Conservation (phyloP, 2,797 vertebrate species). For the Premnoplex brunnescens region DNA sequence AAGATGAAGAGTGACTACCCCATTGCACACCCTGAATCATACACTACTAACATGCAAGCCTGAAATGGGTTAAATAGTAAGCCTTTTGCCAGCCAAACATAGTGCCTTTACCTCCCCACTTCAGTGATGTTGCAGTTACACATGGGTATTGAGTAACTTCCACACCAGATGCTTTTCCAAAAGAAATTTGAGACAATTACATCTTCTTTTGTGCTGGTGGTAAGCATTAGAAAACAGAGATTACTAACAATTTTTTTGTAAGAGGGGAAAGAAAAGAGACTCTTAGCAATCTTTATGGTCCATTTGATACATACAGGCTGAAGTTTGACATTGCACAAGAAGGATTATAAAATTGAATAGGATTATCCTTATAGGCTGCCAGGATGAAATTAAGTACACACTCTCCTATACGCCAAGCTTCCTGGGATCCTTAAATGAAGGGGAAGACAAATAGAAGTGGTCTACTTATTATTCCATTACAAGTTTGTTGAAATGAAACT, state of each 20-base stretch:
- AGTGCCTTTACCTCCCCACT: not conserved
- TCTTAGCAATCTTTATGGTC: not conserved
- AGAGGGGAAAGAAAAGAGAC: not conserved
- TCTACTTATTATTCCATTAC: not conserved
- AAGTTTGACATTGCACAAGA: not conserved
- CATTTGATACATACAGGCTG: not conserved
- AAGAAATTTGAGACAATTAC: not conserved
- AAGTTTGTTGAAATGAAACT: not conserved
- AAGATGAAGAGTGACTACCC: not conserved
- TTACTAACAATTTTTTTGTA: not conserved
- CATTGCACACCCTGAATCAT: not conserved
- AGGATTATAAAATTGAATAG: not conserved
- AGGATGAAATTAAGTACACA: not conserved
- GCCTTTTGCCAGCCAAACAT: not conserved
- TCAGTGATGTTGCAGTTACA: not conserved
- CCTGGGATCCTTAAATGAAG: not conserved
- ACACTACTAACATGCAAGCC: not conserved
- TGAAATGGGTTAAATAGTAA: not conserved
- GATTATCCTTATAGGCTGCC: not conserved
- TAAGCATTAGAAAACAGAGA: not conserved
- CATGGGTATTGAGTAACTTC: not conserved
- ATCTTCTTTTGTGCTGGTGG: not conserved
- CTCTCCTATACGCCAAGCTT: not conserved
- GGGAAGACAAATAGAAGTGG: not conserved
- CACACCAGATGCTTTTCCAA: not conserved